phyloP scores from a whole-genome alignment of 1,140 invertebrate genomes.

The Leptopilina clavipes region DNA sequence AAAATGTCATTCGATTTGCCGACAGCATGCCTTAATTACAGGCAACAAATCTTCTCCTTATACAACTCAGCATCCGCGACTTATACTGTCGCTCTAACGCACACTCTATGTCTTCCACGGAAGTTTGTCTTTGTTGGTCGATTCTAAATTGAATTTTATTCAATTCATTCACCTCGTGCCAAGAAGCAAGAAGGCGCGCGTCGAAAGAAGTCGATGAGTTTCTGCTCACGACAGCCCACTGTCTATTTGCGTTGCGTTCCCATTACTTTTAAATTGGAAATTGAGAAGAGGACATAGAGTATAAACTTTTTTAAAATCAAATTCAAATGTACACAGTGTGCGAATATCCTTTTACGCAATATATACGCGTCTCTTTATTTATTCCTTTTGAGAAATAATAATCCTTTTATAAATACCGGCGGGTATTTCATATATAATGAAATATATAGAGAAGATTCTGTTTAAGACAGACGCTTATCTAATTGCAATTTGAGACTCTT shows the following conservation, averaged over 20 bases:
- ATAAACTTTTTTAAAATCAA: neutral
- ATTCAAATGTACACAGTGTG: neutral
- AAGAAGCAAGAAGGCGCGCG: slow-evolving; percentile 41
- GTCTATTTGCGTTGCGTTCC: slow-evolving; percentile 56
- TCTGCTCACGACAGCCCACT: slow-evolving; percentile 58
- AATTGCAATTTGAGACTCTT: too few relatives aligned
- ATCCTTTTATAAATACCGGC: too few relatives aligned
- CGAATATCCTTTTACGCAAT: neutral
- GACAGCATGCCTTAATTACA: slow-evolving; percentile 41
- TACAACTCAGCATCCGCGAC: slow-evolving; percentile 27
- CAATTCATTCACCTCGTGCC: slow-evolving; percentile 59
- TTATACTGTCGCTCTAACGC: neutral
- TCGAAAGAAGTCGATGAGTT: slow-evolving; percentile 54
- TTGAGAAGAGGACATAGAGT: slow-evolving; percentile 55
- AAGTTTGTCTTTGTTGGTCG: slow-evolving; percentile 33
- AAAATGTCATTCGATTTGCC: slow-evolving; percentile 37
- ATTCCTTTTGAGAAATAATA: too few relatives aligned
- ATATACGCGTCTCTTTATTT: neutral
- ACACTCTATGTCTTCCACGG: slow-evolving; percentile 4
- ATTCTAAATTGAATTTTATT: slow-evolving; percentile 65
- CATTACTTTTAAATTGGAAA: slow-evolving; percentile 67
- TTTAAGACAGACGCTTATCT: too few relatives aligned
- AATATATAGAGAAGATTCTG: too few relatives aligned
- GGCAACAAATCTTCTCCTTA: slow-evolving; percentile 44
- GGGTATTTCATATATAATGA: too few relatives aligned